Evolutionary conservation across 2,113 vertebrate genomes (phyloP), one percentile per base, ranked within the genome.

Genomic region (Sinocyclocheilus anophthalmus): DNA sequence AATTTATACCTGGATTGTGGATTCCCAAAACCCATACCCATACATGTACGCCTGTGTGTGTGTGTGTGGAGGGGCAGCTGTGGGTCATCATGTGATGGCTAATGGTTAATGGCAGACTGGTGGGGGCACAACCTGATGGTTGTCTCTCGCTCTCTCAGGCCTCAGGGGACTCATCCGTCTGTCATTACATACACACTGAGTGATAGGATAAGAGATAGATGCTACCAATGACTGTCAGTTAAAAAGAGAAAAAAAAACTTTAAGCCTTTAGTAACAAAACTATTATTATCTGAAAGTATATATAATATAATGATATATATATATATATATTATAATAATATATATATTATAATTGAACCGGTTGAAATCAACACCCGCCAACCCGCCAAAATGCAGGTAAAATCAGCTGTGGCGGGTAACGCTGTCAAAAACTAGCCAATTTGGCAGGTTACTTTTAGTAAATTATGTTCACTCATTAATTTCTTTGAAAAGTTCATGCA

Each of bases 1-100:
- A 20, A 80, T 24, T 70, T 88, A 81, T 72, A 84, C 82, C 45
- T 84, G 50, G 88, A 80, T 77, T 67, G 78, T 22, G 11, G 48
- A 89, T 87, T 69, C 6, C 65, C 33, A 2, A 67, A 67, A 24
- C 1, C 1, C 14, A 69, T 48, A 48, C 65, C 65, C 16, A 6
- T 69, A 13, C 24, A 30, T 65, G 24, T 30, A 69, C 30, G 1
- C 67, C 14, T 33, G 7, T 37, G 14, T 69, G 26, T 0, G 63
- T 30, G 11, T 42, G 4, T 42, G 42, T 45, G 30, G 42, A 61
- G 13, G 57, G 76, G 73, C 84, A 70, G 26, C 65, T 53, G 61
- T 55, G 63, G 63, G 75, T 65, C 75, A 55, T 16, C 12, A 26
- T 69, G 26, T 67, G 57, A 77, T 65, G 61, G 59, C 84, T 78